Percentiles rank a stretch among this genome's conserved stretches.
phyloP scores from a whole-genome alignment of 2,888 invertebrate genomes.

The Drosophila hamatofila region DNA sequence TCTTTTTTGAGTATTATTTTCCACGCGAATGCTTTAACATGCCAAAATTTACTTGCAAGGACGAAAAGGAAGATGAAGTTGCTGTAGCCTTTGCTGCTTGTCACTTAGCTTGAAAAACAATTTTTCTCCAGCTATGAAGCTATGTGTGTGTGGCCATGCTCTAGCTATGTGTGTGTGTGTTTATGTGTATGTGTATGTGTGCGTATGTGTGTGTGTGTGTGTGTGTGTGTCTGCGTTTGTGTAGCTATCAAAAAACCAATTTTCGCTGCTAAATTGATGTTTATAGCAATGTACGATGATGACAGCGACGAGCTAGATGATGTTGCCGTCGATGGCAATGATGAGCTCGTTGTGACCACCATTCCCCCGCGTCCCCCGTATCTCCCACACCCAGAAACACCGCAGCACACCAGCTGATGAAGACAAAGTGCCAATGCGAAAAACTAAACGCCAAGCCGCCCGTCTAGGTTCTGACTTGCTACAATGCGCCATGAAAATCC shows the following conservation, averaged over 20 bases:
- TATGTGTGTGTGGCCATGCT: slow-evolving; percentile 31
- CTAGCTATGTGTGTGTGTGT: slow-evolving; percentile 17
- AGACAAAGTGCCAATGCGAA: slow-evolving; percentile 78
- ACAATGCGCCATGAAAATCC: slow-evolving; percentile 69
- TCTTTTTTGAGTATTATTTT: slow-evolving; percentile 65
- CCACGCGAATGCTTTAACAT: slow-evolving; percentile 68
- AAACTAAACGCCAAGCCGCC: slow-evolving; percentile 72
- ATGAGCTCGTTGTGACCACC: slow-evolving; percentile 76
- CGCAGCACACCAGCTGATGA: slow-evolving; percentile 56
- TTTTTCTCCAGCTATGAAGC: slow-evolving; percentile 72
- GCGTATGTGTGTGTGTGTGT: slow-evolving; percentile 26
- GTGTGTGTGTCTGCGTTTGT: slow-evolving; percentile 32
- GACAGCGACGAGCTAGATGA: slow-evolving; percentile 54
- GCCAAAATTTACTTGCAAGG: slow-evolving; percentile 56
- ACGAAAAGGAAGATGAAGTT: slow-evolving; percentile 45
- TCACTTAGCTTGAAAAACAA: slow-evolving; percentile 81
- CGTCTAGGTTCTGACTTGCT: slow-evolving; percentile 50
- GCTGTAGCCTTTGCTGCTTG: slow-evolving; percentile 54
- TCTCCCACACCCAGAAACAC: neutral
- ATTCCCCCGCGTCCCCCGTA: neutral
- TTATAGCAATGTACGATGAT: slow-evolving; percentile 76
- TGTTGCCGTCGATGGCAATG: slow-evolving; percentile 66
- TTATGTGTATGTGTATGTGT: slow-evolving; percentile 27
- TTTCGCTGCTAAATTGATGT: slow-evolving; percentile 81
- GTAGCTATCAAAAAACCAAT: slow-evolving; percentile 79